Conservation (phyloP, 2,113 vertebrate species). For the Meleagris gallopavo region DNA sequence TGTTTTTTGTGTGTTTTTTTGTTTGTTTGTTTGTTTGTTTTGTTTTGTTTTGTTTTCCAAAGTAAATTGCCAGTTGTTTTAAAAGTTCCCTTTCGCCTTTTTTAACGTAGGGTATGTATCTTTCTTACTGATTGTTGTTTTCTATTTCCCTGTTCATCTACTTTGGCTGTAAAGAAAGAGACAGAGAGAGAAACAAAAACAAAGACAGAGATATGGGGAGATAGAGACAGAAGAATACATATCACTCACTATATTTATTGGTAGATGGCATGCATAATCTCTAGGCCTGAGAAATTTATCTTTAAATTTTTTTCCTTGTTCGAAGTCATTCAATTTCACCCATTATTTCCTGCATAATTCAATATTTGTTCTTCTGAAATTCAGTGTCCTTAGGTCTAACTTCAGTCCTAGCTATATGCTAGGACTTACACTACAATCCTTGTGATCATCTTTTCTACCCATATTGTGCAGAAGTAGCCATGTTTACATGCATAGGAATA, state of each 20-base stretch:
- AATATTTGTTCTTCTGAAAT: slow-evolving; percentile 55
- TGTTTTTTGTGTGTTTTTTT: not conserved
- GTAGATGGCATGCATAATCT: not conserved
- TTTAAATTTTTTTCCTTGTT: slow-evolving; percentile 50
- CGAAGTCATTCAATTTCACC: slow-evolving; percentile 63
- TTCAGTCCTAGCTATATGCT: not conserved
- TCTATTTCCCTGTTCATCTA: not conserved
- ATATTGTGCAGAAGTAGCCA: not conserved
- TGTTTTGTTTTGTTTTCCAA: not conserved
- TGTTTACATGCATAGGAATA: not conserved
- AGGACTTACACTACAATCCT: not conserved
- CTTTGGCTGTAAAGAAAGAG: not conserved
- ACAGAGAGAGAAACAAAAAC: not conserved
- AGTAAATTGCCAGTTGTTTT: not conserved
- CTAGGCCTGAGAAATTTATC: slow-evolving; percentile 35
- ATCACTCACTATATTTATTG: not conserved
- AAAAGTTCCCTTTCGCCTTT: not conserved
- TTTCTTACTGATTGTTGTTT: not conserved
- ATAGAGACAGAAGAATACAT: not conserved
- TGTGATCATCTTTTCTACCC: not conserved
- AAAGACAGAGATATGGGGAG: no score
- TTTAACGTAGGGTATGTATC: not conserved
- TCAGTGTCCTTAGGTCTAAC: not conserved
- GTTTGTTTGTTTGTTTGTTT: not conserved
- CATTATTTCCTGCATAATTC: slow-evolving; percentile 39